These are phyloP conservation scores for Catostomus latipinnis DNA, from an alignment of 2,797 vertebrate species.

Conservation along the genomic window DNA sequence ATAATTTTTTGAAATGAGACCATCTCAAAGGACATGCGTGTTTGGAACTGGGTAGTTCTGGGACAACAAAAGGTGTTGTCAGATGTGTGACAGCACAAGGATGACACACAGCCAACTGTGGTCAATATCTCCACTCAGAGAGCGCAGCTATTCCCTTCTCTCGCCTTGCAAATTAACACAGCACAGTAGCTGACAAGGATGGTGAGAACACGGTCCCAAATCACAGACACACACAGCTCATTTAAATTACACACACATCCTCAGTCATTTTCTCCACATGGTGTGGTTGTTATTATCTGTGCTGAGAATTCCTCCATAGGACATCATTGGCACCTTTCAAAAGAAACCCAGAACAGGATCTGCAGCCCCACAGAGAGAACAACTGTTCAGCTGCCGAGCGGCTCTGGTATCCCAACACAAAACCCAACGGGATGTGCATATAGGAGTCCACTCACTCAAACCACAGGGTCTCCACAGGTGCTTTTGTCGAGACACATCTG, in stretches of 20 bases:
- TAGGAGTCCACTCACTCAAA: conserved; percentile 51
- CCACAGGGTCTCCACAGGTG: conserved; percentile 58
- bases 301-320: conserved; percentile 70
- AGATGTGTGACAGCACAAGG: conserved; percentile 29
- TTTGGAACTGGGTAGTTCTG: conserved; percentile 14
- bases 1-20: too few relatives aligned
- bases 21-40: conserved; percentile 18
- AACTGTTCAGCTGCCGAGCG: conserved; percentile 59
- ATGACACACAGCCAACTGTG: conserved; percentile 34
- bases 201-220: conserved; percentile 2
- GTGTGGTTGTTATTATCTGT: conserved; percentile 44
- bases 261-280: conserved; percentile 37
- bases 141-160: conserved; percentile 42
- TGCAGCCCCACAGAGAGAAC: conserved; percentile 72
- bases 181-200: conserved; percentile 7
- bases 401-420: conserved; percentile 68
- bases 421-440: conserved; percentile 66
- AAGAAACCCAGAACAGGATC: conserved; percentile 74
- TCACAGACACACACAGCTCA: conserved; percentile 8
- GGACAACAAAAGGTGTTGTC: not conserved
- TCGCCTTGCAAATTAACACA: conserved; percentile 36
- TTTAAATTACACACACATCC: conserved; percentile 50
- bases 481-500: conserved; percentile 29
- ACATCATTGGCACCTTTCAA: conserved; percentile 61
- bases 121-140: conserved; percentile 26